These are phyloP conservation scores for Lonchura striata DNA, from an alignment of 2,113 vertebrate species.

Conservation along the genomic window DNA sequence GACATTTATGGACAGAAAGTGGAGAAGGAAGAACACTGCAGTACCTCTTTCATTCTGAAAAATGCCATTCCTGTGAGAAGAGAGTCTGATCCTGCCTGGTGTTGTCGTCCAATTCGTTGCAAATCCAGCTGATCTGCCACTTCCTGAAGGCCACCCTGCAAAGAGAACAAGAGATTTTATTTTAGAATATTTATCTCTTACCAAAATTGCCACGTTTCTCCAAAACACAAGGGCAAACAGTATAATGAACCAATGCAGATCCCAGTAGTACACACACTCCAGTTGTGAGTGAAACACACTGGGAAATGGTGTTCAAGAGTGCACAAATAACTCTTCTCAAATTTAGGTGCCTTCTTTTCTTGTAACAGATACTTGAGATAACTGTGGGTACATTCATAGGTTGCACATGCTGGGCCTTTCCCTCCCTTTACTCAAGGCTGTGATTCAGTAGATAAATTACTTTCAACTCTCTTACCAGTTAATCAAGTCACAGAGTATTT, in stretches of 20 bases:
- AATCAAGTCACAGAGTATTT: not conserved
- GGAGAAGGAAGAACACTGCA: not conserved
- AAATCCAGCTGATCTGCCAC: slow-evolving; percentile 97
- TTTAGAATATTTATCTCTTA: not conserved
- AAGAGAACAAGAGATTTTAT: not conserved
- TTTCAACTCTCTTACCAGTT: not conserved
- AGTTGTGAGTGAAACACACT: not conserved
- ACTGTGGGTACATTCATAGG: not conserved
- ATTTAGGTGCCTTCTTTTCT: not conserved
- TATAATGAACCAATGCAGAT: not conserved
- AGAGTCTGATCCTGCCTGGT: slow-evolving; percentile 96
- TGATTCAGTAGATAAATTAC: slow-evolving; percentile 4
- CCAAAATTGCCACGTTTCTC: not conserved
- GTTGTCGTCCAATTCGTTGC: slow-evolving; percentile 94
- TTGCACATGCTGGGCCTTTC: not conserved
- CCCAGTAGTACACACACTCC: not conserved
- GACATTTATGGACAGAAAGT: not conserved
- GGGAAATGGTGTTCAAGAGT: not conserved
- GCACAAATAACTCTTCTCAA: not conserved
- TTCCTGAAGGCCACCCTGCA: slow-evolving; percentile 94
- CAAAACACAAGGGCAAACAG: not conserved
- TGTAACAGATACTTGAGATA: not conserved
- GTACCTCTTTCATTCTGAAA: slow-evolving; percentile 99
- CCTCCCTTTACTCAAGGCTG: not conserved
- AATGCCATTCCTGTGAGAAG: slow-evolving; percentile 97